These are phyloP conservation scores for Vesta saturnalis DNA, from an alignment of 2,888 invertebrate species.

Conservation along the genomic window DNA sequence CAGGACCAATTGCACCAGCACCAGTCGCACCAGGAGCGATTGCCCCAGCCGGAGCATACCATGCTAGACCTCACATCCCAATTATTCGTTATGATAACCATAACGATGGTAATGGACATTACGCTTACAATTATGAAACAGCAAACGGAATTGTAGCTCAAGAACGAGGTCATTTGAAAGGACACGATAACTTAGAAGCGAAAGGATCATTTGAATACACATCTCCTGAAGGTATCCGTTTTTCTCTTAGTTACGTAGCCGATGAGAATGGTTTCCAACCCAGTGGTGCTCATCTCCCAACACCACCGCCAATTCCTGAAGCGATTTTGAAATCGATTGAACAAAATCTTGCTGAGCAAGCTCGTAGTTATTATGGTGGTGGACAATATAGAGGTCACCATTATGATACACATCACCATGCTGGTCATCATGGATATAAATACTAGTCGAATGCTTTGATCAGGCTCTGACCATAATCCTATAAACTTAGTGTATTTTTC, in stretches of 20 bases:
- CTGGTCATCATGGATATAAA: conserved; percentile 22
- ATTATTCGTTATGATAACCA: conserved; percentile 49
- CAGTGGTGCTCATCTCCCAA: conserved; percentile 60
- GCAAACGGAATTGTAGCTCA: conserved; percentile 49
- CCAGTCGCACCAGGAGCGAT: not conserved
- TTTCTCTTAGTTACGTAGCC: conserved; percentile 47
- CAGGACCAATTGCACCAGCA: conserved; percentile 14
- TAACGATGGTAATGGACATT: conserved; percentile 48
- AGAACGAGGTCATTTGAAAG: conserved; percentile 49
- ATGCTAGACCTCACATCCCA: conserved; percentile 22
- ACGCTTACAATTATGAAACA: conserved; percentile 48
- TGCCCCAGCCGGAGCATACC: conserved; percentile 17
- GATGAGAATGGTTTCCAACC: conserved; percentile 55
- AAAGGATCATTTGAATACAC: conserved; percentile 55
- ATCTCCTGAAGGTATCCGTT: conserved; percentile 52
- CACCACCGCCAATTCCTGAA: conserved; percentile 69
- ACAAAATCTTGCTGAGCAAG: conserved; percentile 43
- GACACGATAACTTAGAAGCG: conserved; percentile 45
- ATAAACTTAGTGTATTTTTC: too few relatives aligned
- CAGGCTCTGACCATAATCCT: too few relatives aligned
- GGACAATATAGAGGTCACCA: conserved; percentile 46
- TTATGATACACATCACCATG: conserved; percentile 36
- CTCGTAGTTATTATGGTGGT: conserved; percentile 49
- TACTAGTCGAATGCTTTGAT: too few relatives aligned
- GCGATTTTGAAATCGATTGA: conserved; percentile 60